phyloP scores from a whole-genome alignment of 2,113 vertebrate species.

The Xyliphius kryptos region DNA sequence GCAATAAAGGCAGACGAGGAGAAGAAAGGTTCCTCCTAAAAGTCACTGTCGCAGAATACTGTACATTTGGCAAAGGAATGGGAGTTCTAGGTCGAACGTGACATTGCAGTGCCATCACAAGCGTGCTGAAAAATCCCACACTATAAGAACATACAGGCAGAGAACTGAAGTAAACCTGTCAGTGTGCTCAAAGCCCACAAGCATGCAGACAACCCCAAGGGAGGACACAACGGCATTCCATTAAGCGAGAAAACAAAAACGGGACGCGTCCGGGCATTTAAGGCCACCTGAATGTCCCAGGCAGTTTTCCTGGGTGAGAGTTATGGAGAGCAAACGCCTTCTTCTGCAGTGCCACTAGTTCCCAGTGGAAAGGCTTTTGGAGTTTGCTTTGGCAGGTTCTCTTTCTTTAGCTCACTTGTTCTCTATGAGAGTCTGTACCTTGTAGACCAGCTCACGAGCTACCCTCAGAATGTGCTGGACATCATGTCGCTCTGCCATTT shows the following conservation, averaged over 20 bases:
- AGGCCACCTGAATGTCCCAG: constrained; percentile 12
- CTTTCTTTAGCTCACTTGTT: constrained; percentile 83
- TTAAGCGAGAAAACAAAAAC: constrained; percentile 46
- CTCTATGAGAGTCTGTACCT: constrained; percentile 93
- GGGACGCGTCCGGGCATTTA: constrained; percentile 11
- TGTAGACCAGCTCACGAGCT: constrained; percentile 87
- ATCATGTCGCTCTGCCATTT: constrained; percentile 92
- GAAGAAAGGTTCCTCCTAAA: constrained; percentile 18
- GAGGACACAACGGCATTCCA: constrained; percentile 59
- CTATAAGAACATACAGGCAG: no score
- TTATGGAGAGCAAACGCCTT: constrained; percentile 1
- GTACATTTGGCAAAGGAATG: constrained; percentile 27
- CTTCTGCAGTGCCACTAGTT: background rate
- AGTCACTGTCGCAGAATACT: constrained; percentile 27
- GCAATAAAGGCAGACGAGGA: constrained; percentile 20
- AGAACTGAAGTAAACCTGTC: constrained; percentile 40
- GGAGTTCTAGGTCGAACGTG: no score
- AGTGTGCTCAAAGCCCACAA: constrained; percentile 66
- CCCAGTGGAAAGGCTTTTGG: no score
- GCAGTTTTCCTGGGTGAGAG: constrained; percentile 16
- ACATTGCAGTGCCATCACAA: no score
- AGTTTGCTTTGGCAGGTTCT: no score
- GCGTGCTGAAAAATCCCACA: no score
- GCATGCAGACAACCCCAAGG: constrained; percentile 69
- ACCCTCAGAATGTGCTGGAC: constrained; percentile 83